A percentile compares a stretch with the other conserved stretches of the same genome.
These are phyloP conservation scores for Geopemphigus sp. DNA, from an alignment of 1,140 invertebrate genomes.

Conservation along the genomic window DNA sequence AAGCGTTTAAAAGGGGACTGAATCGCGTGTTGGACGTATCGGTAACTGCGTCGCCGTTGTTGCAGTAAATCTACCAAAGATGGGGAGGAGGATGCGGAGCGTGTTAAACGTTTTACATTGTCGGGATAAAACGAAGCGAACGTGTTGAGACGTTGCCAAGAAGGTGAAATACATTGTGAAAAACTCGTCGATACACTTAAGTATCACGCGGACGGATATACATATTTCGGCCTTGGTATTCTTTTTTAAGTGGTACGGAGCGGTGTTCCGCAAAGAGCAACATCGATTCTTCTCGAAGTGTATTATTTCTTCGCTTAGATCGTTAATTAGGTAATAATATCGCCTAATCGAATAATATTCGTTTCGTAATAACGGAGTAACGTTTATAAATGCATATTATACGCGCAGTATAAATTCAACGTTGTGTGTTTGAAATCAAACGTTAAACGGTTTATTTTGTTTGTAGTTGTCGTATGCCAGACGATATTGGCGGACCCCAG, in stretches of 20 bases:
- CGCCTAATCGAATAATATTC: no score
- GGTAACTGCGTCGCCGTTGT: background rate
- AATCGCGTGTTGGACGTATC: background rate
- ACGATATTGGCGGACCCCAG: no score
- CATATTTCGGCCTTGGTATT: background rate
- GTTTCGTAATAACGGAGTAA: no score
- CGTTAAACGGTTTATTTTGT: background rate
- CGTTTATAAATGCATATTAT: no score
- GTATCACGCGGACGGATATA: constrained; percentile 8
- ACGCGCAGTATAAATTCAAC: no score
- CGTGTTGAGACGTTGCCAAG: constrained; percentile 20
- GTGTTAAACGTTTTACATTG: constrained; percentile 5
- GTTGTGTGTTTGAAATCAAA: background rate
- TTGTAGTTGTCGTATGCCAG: background rate
- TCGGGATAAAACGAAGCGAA: background rate
- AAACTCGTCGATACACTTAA: background rate
- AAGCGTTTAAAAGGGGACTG: background rate
- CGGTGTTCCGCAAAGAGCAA: no score
- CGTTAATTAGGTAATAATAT: no score
- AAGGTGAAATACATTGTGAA: background rate
- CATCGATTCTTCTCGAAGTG: no score
- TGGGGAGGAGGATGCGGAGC: no score
- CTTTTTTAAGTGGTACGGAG: background rate
- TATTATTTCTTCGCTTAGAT: no score
- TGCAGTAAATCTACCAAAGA: background rate